Evolutionary conservation across 2,888 invertebrate species (phyloP).

Genomic region (Trisateles emortualis): DNA sequence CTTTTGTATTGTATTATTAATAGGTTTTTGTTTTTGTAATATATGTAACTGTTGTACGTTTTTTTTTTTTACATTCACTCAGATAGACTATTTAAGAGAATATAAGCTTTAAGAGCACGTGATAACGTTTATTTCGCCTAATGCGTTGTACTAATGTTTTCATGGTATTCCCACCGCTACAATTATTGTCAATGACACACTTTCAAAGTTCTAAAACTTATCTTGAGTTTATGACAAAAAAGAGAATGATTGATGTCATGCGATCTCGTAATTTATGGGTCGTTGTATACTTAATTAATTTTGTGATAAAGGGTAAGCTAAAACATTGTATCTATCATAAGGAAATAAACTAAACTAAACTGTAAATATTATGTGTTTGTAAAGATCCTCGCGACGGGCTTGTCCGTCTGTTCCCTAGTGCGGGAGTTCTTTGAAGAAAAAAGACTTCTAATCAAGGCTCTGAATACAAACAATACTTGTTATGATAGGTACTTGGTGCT

Average conservation of each 20-base stretch:
- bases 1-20: no score
- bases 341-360: no score
- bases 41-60: neutral
- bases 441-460: no score
- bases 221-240: constrained; percentile 26
- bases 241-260: constrained; percentile 28
- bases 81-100: constrained; percentile 12
- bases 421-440: no score
- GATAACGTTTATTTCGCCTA: constrained; percentile 21
- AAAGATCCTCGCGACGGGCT: no score
- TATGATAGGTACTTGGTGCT: no score
- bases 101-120: constrained; percentile 24
- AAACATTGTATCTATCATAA: no score
- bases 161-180: constrained; percentile 43
- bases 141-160: constrained; percentile 10
- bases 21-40: neutral
- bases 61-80: constrained; percentile 2
- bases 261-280: constrained; percentile 11
- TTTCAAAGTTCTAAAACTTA: constrained; percentile 30
- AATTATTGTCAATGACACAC: constrained; percentile 63
- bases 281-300: neutral
- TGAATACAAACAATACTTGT: no score
- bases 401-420: no score
- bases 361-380: no score
- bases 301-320: no score